Percentiles rank a stretch among this genome's conserved stretches.
These are phyloP conservation scores for Scaptomyza graminum DNA, from an alignment of 1,140 invertebrate species.

Conservation along the genomic window DNA sequence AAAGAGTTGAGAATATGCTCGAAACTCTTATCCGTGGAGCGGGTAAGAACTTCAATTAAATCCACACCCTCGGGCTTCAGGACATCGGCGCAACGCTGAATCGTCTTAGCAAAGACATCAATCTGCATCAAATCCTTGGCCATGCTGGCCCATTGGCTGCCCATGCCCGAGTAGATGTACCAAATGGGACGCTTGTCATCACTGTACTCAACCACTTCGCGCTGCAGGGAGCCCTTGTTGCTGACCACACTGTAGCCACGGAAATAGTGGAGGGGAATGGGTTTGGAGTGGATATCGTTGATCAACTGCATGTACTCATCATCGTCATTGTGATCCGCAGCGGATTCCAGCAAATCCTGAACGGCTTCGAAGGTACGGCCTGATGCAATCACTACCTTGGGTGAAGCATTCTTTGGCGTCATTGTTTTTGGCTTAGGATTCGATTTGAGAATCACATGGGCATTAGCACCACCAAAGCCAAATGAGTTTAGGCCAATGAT, in stretches of 20 bases:
- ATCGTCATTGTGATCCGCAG: conserved; percentile 86
- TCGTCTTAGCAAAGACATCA: conserved; percentile 90
- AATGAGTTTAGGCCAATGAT: conserved; percentile 96
- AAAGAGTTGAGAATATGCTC: conserved; percentile 95
- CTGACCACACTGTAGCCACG: conserved; percentile 91
- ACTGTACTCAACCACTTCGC: conserved; percentile 82
- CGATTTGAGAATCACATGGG: conserved; percentile 93
- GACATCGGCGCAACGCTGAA: conserved; percentile 90
- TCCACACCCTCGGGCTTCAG: conserved; percentile 92
- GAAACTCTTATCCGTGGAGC: conserved; percentile 89
- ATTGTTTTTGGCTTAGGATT: conserved; percentile 89
- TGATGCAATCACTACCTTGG: conserved; percentile 91
- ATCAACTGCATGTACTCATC: conserved; percentile 91
- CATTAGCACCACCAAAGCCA: conserved; percentile 98
- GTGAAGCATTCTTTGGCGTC: conserved; percentile 85
- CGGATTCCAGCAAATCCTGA: conserved; percentile 87
- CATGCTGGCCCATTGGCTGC: conserved; percentile 98
- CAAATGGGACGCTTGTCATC: conserved; percentile 91
- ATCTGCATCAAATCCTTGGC: conserved; percentile 92
- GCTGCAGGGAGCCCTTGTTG: conserved; percentile 70
- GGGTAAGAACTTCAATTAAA: conserved; percentile 91
- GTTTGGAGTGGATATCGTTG: conserved; percentile 89
- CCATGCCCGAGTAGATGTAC: conserved; percentile 98
- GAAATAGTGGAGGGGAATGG: conserved; percentile 89
- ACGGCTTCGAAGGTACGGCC: conserved; percentile 94